Evolutionary conservation across 2,113 vertebrate species (phyloP).

Genomic region (Tenrec ecaudatus): DNA sequence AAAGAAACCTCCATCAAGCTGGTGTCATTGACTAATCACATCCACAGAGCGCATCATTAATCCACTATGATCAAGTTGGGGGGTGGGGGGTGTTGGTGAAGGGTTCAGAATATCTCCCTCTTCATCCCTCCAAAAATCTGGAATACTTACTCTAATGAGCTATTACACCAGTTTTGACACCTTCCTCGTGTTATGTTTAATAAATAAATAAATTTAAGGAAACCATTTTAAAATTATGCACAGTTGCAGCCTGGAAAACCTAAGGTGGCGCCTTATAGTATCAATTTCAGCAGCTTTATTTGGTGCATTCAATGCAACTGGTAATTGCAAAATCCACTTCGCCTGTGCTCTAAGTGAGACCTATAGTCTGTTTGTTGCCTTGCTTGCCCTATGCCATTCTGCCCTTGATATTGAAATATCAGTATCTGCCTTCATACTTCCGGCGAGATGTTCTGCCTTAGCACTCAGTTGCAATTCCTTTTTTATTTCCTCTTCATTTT

Average conservation of each 20-base stretch:
- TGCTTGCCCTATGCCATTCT: no score
- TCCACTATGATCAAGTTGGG: no score
- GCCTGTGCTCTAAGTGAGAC: conserved; percentile 87
- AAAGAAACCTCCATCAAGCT: no score
- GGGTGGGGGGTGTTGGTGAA: no score
- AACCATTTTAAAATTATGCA: conserved; percentile 92
- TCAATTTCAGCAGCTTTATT: conserved; percentile 91
- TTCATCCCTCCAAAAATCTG: conserved; percentile 89
- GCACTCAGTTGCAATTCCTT: no score
- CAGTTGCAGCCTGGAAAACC: conserved; percentile 92
- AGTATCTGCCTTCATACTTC: no score
- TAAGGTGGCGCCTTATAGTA: conserved; percentile 91
- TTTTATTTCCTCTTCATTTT: no score
- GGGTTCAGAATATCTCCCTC: conserved; percentile 88
- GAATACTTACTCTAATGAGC: conserved; percentile 87
- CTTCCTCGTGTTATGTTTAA: conserved; percentile 91
- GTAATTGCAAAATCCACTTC: conserved; percentile 88
- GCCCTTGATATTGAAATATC: no score
- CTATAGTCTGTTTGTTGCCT: conserved; percentile 86
- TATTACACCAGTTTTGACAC: conserved; percentile 91
- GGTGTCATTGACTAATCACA: no score
- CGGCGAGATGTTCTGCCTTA: no score
- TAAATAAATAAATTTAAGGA: conserved; percentile 89
- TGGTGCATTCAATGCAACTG: conserved; percentile 92
- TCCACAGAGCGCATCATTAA: no score